Percentiles rank a stretch among this genome's conserved stretches.
Conservation (phyloP, 2,797 vertebrate genomes). For the Euthynnus affinis region DNA sequence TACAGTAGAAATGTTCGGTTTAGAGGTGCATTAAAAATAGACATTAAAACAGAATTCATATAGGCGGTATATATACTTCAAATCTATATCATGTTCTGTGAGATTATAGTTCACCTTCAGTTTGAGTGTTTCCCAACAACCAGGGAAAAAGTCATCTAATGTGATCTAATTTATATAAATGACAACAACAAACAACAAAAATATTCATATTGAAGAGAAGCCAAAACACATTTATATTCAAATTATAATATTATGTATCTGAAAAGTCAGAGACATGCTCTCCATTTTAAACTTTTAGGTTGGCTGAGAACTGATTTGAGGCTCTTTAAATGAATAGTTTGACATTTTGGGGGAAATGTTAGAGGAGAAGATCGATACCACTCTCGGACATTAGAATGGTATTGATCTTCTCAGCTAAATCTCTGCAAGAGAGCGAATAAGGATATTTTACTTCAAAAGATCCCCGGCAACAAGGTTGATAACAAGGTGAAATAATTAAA, state of each 20-base stretch:
- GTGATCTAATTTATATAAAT: background rate
- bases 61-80: background rate
- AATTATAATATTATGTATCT: background rate
- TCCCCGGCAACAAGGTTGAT: background rate
- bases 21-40: background rate
- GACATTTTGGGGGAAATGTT: background rate
- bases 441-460: background rate
- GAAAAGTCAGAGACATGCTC: background rate
- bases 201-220: background rate
- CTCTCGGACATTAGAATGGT: background rate
- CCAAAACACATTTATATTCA: background rate
- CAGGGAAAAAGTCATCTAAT: background rate
- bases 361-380: background rate
- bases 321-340: background rate
- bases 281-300: background rate
- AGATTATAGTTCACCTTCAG: background rate
- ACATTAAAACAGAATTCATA: background rate
- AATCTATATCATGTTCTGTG: background rate
- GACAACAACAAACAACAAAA: background rate
- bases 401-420: background rate
- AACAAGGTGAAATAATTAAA: too few relatives aligned
- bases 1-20: background rate
- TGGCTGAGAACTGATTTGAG: background rate
- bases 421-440: too few relatives aligned
- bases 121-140: conserved; percentile 1